phyloP scores from a whole-genome alignment of 2,888 invertebrate genomes.

The Hirtodrosophila trivittata region DNA sequence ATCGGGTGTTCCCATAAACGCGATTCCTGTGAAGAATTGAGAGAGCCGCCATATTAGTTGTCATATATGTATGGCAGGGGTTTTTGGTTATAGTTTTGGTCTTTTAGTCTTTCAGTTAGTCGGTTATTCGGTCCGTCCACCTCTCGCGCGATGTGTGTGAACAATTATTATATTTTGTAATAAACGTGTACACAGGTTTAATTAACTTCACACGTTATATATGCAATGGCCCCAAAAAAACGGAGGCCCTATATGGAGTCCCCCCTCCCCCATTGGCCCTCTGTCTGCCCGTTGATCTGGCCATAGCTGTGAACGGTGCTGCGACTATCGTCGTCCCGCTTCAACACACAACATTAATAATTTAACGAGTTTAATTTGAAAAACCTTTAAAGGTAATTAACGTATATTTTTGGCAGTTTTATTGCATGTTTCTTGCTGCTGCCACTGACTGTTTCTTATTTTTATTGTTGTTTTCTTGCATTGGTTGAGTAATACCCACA shows the following conservation, averaged over 20 bases:
- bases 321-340: constrained; percentile 42
- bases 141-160: constrained; percentile 51
- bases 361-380: constrained; percentile 78
- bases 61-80: constrained; percentile 15
- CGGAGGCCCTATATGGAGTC: constrained; percentile 25
- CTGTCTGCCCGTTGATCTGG: constrained; percentile 7
- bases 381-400: constrained; percentile 79
- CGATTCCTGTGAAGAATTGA: constrained; percentile 15
- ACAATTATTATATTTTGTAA: constrained; percentile 74
- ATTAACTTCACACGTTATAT: constrained; percentile 76
- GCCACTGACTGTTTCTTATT: constrained; percentile 14
- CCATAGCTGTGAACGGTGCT: constrained; percentile 42
- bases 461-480: constrained; percentile 31
- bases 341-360: constrained; percentile 54
- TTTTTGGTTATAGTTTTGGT: neutral
- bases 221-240: constrained; percentile 43
- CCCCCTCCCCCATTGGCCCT: neutral
- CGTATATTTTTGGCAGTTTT: constrained; percentile 77
- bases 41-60: constrained; percentile 24
- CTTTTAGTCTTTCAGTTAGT: constrained; percentile 6
- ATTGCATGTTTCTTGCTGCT: constrained; percentile 54
- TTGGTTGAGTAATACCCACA: constrained; percentile 61
- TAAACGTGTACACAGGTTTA: constrained; percentile 72
- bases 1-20: constrained; percentile 10
- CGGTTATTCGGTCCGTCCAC: constrained; percentile 24